phyloP scores from a whole-genome alignment of 2,797 vertebrate species.

The Myripristis murdjan region DNA sequence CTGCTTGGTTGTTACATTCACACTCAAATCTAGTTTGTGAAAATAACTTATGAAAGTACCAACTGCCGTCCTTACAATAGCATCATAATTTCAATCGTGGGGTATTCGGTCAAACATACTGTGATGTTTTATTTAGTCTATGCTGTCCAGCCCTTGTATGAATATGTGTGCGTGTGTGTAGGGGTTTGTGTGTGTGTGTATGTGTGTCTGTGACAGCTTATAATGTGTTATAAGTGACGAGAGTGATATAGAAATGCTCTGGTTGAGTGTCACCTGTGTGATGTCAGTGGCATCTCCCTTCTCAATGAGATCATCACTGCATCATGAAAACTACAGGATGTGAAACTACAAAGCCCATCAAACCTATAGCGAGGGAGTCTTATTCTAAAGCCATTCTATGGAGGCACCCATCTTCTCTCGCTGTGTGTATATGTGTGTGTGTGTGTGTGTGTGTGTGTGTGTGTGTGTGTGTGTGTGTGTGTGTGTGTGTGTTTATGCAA shows the following conservation, averaged over 20 bases:
- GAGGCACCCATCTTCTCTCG: constrained; percentile 1
- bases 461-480: constrained; percentile 14
- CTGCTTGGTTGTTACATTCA: no score
- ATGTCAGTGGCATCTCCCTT: neutral
- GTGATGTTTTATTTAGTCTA: no score
- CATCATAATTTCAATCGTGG: no score
- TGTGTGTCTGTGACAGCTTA: neutral
- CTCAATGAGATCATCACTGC: neutral
- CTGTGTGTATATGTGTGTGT: no score
- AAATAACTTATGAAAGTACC: no score
- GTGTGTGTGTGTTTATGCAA: constrained; percentile 11
- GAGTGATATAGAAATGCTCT: neutral
- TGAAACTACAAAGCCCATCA: neutral
- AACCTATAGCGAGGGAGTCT: neutral
- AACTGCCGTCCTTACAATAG: no score
- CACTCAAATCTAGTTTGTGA: no score
- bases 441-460: no score
- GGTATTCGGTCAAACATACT: no score
- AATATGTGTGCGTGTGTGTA: neutral
- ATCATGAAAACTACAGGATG: neutral
- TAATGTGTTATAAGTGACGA: neutral
- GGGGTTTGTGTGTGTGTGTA: constrained; percentile 6
- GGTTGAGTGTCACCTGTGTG: neutral
- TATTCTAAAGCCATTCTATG: no score
- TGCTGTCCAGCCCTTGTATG: no score